Percentiles rank a stretch among this genome's conserved stretches.
These are phyloP conservation scores for Drosophila nebulosa DNA, from an alignment of 1,140 invertebrate genomes.

Conservation along the genomic window DNA sequence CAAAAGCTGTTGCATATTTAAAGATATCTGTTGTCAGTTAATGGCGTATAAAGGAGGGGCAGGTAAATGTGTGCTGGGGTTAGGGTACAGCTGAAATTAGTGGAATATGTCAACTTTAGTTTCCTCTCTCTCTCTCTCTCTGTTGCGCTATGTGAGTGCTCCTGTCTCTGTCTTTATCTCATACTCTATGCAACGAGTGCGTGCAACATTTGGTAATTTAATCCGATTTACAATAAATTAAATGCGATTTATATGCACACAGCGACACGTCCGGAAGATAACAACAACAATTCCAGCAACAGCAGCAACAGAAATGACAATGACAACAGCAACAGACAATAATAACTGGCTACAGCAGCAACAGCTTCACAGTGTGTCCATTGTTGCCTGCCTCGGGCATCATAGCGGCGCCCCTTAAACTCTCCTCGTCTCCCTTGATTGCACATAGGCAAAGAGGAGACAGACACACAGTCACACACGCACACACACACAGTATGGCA, in stretches of 20 bases:
- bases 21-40: slow-evolving; percentile 22
- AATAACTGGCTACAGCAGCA: slow-evolving; percentile 33
- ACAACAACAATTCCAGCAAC: slow-evolving; percentile 54
- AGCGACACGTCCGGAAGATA: slow-evolving; percentile 79
- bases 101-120: slow-evolving; percentile 13
- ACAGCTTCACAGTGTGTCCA: slow-evolving; percentile 57
- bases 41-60: not conserved
- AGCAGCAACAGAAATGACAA: slow-evolving; percentile 37
- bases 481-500: not conserved
- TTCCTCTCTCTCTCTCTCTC: not conserved
- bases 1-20: slow-evolving; percentile 47
- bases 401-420: not conserved
- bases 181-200: slow-evolving; percentile 34
- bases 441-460: not conserved
- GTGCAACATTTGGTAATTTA: slow-evolving; percentile 79
- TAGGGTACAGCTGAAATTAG: not conserved
- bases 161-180: not conserved
- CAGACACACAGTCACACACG: not conserved
- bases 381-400: slow-evolving; percentile 52
- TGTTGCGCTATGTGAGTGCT: not conserved
- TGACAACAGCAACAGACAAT: slow-evolving; percentile 41
- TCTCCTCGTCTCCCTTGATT: not conserved
- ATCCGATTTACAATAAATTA: slow-evolving; percentile 80
- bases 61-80: not conserved
- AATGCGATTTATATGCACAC: slow-evolving; percentile 80